Evolutionary conservation across 2,113 vertebrate species (phyloP).

Genomic region (Cephalopholis sonnerati): DNA sequence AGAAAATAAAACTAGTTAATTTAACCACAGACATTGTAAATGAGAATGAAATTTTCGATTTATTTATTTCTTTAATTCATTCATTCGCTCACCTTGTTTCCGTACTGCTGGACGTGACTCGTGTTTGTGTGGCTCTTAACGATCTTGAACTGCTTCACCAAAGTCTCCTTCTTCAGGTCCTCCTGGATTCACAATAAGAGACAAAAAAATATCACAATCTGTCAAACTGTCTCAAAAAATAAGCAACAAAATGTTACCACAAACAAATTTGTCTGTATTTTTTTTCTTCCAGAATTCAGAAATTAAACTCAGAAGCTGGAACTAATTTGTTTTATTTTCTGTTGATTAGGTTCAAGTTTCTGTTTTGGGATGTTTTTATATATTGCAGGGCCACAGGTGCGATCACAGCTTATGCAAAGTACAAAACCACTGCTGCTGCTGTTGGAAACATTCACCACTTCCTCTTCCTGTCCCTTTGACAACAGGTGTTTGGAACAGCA

Average conservation of each 20-base stretch:
- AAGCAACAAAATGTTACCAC: not conserved
- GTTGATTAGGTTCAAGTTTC: not conserved
- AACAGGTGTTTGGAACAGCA: slow-evolving; percentile 8
- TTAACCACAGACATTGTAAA: too few species aligned
- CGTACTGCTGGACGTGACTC: slow-evolving; percentile 97
- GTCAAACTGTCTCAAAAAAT: not conserved
- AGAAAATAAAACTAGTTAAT: too few species aligned
- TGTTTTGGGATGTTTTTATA: not conserved
- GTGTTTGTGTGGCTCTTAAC: slow-evolving; percentile 94
- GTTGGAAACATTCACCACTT: slow-evolving; percentile 42
- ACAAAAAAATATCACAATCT: not conserved
- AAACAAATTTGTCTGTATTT: too few species aligned
- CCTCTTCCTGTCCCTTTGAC: slow-evolving; percentile 19
- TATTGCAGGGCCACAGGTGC: not conserved
- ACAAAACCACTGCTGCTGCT: not conserved
- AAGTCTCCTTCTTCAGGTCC: slow-evolving; percentile 91
- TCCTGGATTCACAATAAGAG: slow-evolving; percentile 84
- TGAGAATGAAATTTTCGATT: too few species aligned
- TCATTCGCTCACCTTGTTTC: slow-evolving; percentile 89
- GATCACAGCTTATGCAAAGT: not conserved
- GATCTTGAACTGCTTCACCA: slow-evolving; percentile 92
- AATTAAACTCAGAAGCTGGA: not conserved
- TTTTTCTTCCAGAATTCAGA: too few species aligned
- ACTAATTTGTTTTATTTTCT: not conserved
- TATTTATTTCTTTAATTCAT: too few species aligned